These are phyloP conservation scores for Corythornis madagascariensis DNA, from an alignment of 2,113 vertebrate genomes.

Conservation along the genomic window DNA sequence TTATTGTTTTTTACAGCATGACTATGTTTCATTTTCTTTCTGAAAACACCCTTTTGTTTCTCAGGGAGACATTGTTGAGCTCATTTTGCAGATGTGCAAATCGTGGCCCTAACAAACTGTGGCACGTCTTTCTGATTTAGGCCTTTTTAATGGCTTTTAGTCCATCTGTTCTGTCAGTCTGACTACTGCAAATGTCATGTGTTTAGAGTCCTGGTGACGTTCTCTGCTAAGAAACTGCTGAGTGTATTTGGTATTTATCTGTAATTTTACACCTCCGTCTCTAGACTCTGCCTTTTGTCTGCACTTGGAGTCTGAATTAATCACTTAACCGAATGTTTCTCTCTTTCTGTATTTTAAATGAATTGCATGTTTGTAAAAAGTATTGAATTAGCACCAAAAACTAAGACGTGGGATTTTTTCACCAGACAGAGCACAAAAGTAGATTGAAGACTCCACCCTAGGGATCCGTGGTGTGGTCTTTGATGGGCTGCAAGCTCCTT, in stretches of 20 bases:
- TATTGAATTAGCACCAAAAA: background rate
- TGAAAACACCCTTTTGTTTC: background rate
- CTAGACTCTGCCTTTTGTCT: slow-evolving; percentile 13
- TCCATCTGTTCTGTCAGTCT: slow-evolving; percentile 54
- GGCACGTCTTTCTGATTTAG: slow-evolving; percentile 15
- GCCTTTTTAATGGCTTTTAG: background rate
- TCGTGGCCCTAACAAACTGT: background rate
- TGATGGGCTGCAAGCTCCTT: background rate
- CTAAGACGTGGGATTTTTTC: accelerated
- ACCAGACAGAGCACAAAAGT: background rate
- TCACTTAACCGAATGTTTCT: background rate
- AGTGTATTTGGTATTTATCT: slow-evolving; percentile 39
- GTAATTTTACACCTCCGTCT: slow-evolving; percentile 41
- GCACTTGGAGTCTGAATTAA: background rate
- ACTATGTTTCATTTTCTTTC: background rate
- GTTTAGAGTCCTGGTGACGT: background rate
- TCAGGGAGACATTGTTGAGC: background rate
- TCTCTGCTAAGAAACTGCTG: slow-evolving; percentile 41
- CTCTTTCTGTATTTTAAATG: background rate
- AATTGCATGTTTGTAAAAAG: background rate
- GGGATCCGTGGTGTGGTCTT: background rate
- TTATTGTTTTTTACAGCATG: background rate
- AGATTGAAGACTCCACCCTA: background rate
- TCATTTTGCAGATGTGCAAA: slow-evolving; percentile 15
- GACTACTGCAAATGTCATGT: slow-evolving; percentile 24